phyloP scores from a whole-genome alignment of 1,140 invertebrate genomes.

The Drosophila mauritiana region DNA sequence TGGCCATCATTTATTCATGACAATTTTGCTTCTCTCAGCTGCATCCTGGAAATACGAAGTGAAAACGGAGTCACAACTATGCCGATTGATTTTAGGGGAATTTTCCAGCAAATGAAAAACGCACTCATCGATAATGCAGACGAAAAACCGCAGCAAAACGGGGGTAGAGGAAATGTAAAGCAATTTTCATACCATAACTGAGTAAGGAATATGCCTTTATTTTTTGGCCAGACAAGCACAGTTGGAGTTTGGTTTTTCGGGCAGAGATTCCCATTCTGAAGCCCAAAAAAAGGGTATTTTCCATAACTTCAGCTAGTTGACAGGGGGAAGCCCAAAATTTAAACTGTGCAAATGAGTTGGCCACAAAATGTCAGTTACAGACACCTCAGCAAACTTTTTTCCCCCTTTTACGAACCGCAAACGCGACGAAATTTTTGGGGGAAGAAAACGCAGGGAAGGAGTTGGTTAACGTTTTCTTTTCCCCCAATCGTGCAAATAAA shows the following conservation, averaged over 20 bases:
- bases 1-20: constrained; percentile 69
- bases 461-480: constrained; percentile 32
- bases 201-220: constrained; percentile 29
- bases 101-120: constrained; percentile 47
- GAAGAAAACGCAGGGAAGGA: not conserved
- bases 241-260: not conserved
- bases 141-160: constrained; percentile 42
- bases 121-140: constrained; percentile 67
- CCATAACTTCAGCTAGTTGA: constrained; percentile 12
- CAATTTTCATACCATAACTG: constrained; percentile 47
- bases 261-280: not conserved
- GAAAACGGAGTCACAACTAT: constrained; percentile 50
- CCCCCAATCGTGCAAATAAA: constrained; percentile 64
- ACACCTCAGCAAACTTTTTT: constrained; percentile 18
- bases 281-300: constrained; percentile 17
- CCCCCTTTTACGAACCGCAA: constrained; percentile 36
- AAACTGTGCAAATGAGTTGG: constrained; percentile 71
- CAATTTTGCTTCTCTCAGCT: constrained; percentile 44
- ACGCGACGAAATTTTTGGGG: constrained; percentile 48
- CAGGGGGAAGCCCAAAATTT: constrained; percentile 9
- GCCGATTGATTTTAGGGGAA: constrained; percentile 44
- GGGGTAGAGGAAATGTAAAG: constrained; percentile 41
- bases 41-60: constrained; percentile 40
- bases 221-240: constrained; percentile 1
- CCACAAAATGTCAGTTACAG: constrained; percentile 74